These are phyloP conservation scores for Cephalopterus ornatus DNA, from an alignment of 2,113 vertebrate genomes.

Conservation along the genomic window DNA sequence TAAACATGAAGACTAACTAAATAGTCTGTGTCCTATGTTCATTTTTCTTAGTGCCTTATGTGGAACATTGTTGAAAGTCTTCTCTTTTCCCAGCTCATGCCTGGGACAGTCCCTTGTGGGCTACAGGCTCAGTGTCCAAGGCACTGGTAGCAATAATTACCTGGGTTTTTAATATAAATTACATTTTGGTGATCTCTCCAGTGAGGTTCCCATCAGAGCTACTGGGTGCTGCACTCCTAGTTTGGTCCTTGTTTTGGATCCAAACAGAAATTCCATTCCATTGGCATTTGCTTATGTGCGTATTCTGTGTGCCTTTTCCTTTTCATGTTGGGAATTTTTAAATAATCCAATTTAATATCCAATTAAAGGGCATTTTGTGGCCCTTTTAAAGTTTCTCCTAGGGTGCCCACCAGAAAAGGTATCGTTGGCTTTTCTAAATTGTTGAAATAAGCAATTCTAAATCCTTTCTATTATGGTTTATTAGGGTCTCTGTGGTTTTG, in stretches of 20 bases:
- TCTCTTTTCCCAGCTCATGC: not conserved
- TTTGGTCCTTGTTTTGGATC: not conserved
- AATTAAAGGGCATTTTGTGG: constrained; percentile 6
- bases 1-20: not conserved
- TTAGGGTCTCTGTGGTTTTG: constrained; percentile 23
- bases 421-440: not conserved
- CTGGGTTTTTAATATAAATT: not conserved
- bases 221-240: not conserved
- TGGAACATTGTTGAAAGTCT: not conserved
- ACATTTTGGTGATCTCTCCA: rapidly evolving
- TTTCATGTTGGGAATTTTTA: not conserved
- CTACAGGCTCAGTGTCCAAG: not conserved
- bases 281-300: not conserved
- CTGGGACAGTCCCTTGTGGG: not conserved
- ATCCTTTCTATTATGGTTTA: not conserved
- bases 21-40: not conserved
- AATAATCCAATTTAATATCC: constrained; percentile 1
- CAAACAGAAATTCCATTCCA: not conserved
- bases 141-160: not conserved
- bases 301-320: not conserved
- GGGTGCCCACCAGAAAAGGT: not conserved
- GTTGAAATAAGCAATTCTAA: not conserved
- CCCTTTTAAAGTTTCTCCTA: not conserved
- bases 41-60: not conserved
- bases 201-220: not conserved